phyloP scores from a whole-genome alignment of 2,888 invertebrate species.

The Pantelozetes paolii region DNA sequence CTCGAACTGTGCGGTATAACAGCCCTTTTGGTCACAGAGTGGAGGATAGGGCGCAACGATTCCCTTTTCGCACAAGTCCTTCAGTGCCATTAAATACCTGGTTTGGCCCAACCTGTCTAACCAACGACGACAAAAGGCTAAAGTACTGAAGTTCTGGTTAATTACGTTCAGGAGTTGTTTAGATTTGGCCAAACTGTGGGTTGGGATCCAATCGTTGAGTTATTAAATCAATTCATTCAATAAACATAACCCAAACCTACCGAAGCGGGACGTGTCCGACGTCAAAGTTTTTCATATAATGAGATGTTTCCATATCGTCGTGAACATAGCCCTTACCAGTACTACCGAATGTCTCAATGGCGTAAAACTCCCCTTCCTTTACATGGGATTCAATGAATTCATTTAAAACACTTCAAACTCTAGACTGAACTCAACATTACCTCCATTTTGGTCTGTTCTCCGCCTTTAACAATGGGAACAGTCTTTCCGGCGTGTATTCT shows the following conservation, averaged over 20 bases:
- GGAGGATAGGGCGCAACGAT: slow-evolving; percentile 98
- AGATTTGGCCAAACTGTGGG: slow-evolving; percentile 80
- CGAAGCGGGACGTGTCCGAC: slow-evolving; percentile 81
- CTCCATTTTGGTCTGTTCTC: slow-evolving; percentile 96
- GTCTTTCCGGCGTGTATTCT: slow-evolving; percentile 89
- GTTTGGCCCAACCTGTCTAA: slow-evolving; percentile 92
- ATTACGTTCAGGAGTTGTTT: slow-evolving; percentile 85
- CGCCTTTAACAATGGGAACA: slow-evolving; percentile 98
- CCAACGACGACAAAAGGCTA: slow-evolving; percentile 99
- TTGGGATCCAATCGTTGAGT: too few relatives aligned
- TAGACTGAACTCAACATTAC: too few relatives aligned
- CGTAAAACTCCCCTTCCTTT: slow-evolving; percentile 92
- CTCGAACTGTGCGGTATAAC: slow-evolving; percentile 98
- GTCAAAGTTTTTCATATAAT: slow-evolving; percentile 99
- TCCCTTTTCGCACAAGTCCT: slow-evolving; percentile 95
- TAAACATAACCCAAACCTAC: too few relatives aligned
- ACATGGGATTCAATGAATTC: too few relatives aligned
- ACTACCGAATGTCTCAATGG: slow-evolving; percentile 98
- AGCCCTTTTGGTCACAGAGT: slow-evolving; percentile 91
- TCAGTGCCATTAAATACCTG: slow-evolving; percentile 96
- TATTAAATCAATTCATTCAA: too few relatives aligned
- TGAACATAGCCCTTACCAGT: slow-evolving; percentile 85
- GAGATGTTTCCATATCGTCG: slow-evolving; percentile 98
- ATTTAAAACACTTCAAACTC: too few relatives aligned
- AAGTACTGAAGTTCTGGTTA: slow-evolving; percentile 93